Evolutionary conservation across 2,797 vertebrate species (phyloP), one percentile per base, ranked within the genome.

Genomic region (Paratrypauchen microcephalus): DNA sequence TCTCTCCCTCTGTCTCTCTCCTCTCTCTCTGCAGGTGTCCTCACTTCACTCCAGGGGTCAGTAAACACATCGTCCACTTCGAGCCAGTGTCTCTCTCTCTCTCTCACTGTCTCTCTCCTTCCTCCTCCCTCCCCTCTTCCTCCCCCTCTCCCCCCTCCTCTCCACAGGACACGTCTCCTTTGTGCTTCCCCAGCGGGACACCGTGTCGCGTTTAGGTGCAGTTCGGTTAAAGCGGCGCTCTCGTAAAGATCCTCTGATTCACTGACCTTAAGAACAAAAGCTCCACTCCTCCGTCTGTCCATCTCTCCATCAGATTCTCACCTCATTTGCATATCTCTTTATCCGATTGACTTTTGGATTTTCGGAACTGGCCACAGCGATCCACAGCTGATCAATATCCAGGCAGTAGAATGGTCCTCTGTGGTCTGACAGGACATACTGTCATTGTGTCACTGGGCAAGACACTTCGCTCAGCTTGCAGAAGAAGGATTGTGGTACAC

Each of bases 31-130:
- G 48, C 66, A 66, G 67, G 52, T 54, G 54, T 68, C 47, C 36
- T 70, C 36, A 71, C 67, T 36, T 61, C 80, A 69, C 81, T 82
- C 84, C 66, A 59, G 83, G 86, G 65, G 81, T 79, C 61, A 72
- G 68, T 84, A 87, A 88, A 83, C 86, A 88, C 72, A 62, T 71
- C 77, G 68, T 73, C 80, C 87, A 90, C 88, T 89, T 84, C 52
- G 30, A 86, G 82, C 83, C 87, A 90, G 85, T 73, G 81, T 68
- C 83, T n/a, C n/a, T n/a, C n/a, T n/a, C n/a, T n/a, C n/a, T n/a
- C 73, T 82, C 15, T 52, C 50, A n/a, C 50, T 21, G n/a, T 52
- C 50, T n/a, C 50, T 41, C 11, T 41, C 39, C 9, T 12, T 39
- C 36, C 12, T 12, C 3, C 39, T 41, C 39, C 6, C 39, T 41